Percentiles rank a stretch among this genome's conserved stretches.
These are phyloP conservation scores for Plemyria rubiginata DNA, from an alignment of 2,888 invertebrate species.

Conservation along the genomic window DNA sequence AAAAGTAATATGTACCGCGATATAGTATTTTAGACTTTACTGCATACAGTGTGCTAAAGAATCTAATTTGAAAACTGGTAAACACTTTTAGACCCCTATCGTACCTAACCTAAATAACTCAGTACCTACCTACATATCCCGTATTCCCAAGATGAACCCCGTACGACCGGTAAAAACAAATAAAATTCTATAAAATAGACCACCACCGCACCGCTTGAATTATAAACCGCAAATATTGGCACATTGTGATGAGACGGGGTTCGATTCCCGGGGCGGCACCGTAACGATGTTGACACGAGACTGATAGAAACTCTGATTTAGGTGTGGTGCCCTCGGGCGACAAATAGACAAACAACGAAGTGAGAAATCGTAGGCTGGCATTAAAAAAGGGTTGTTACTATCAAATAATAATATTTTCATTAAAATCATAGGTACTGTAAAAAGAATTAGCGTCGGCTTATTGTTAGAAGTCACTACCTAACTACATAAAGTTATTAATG, in stretches of 20 bases:
- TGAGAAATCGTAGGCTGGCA: background rate
- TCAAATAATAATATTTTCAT: too few species aligned
- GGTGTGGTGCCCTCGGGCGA: conserved; percentile 9
- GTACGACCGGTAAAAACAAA: background rate
- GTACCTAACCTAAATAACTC: too few species aligned
- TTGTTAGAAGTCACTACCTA: too few species aligned
- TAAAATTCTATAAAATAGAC: conserved; percentile 4
- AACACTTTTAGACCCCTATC: too few species aligned
- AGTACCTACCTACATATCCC: background rate
- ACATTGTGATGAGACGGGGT: conserved; percentile 38
- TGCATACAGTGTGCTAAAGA: too few species aligned
- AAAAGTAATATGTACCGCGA: too few species aligned
- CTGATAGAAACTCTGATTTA: conserved; percentile 27
- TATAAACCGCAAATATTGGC: conserved; percentile 41
- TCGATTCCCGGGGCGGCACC: conserved; percentile 35
- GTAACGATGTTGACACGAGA: conserved; percentile 31
- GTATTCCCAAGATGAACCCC: background rate
- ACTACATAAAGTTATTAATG: too few species aligned
- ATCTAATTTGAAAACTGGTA: too few species aligned
- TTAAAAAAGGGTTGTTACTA: too few species aligned
- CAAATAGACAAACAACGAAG: conserved; percentile 9
- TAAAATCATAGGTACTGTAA: too few species aligned
- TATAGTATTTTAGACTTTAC: too few species aligned
- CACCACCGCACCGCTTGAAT: conserved; percentile 8
- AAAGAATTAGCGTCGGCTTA: too few species aligned